Conservation (phyloP, 2,888 invertebrate species). For the Diarsia dahlii region DNA sequence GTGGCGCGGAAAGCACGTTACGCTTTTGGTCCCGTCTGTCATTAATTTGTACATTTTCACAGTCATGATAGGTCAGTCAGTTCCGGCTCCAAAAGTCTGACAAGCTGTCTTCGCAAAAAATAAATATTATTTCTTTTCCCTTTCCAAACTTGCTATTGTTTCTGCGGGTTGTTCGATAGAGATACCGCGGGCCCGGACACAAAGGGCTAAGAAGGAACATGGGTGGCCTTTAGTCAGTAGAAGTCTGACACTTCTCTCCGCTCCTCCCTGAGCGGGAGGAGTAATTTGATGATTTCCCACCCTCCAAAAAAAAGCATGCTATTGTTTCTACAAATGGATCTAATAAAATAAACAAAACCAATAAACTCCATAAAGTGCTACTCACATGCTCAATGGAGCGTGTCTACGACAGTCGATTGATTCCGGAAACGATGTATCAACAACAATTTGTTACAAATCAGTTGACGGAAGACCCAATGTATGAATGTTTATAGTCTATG, state of each 20-base stretch:
- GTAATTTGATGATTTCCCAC: too few relatives aligned
- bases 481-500: slow-evolving; percentile 39
- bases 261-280: too few relatives aligned
- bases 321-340: not conserved
- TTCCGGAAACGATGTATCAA: slow-evolving; percentile 70
- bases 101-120: not conserved
- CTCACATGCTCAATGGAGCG: slow-evolving; percentile 33
- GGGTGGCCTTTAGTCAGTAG: too few relatives aligned
- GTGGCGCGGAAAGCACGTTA: too few relatives aligned
- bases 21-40: too few relatives aligned
- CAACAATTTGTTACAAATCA: slow-evolving; percentile 65
- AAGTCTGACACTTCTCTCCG: too few relatives aligned
- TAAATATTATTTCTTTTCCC: not conserved
- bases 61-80: too few relatives aligned
- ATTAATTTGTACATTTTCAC: too few relatives aligned
- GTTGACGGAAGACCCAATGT: slow-evolving; percentile 61
- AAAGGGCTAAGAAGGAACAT: too few relatives aligned
- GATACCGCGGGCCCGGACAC: too few relatives aligned
- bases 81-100: too few relatives aligned
- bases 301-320: not conserved
- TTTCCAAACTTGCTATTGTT: not conserved
- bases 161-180: too few relatives aligned
- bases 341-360: slow-evolving; percentile 16
- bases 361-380: slow-evolving; percentile 17
- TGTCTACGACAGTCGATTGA: slow-evolving; percentile 54